phyloP scores from a whole-genome alignment of 1,140 invertebrate genomes.

The Brachionus paranguensis region DNA sequence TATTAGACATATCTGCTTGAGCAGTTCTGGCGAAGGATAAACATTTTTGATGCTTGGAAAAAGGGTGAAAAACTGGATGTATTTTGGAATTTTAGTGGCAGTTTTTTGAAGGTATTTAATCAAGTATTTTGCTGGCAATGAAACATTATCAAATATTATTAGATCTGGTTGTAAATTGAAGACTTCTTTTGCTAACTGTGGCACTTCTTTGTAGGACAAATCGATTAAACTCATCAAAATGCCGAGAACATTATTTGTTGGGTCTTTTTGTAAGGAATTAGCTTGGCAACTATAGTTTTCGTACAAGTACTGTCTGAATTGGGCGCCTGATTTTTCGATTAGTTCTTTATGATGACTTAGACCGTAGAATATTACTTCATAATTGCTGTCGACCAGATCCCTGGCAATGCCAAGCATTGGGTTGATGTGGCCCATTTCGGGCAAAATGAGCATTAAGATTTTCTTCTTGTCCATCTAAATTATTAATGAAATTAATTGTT shows the following conservation, averaged over 20 bases:
- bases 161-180: background rate
- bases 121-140: background rate
- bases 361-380: slow-evolving; percentile 28
- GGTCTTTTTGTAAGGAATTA: background rate
- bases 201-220: background rate
- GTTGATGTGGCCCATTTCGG: slow-evolving; percentile 3
- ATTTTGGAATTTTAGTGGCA: background rate
- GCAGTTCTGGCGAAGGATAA: background rate
- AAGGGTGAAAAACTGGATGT: background rate
- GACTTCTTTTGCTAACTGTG: background rate
- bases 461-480: background rate
- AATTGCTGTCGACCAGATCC: background rate
- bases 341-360: background rate
- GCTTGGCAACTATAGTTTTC: background rate
- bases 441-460: background rate
- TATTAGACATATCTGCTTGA: background rate
- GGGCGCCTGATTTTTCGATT: slow-evolving; percentile 1
- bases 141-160: background rate
- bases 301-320: background rate
- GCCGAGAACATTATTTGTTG: background rate
- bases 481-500: background rate
- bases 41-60: background rate
- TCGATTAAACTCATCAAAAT: background rate
- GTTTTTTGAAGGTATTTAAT: background rate
- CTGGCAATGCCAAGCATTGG: background rate